Evolutionary conservation across 2,797 vertebrate species (phyloP), one percentile per base, ranked within the genome.

Genomic region (Protonibea diacanthus): DNA sequence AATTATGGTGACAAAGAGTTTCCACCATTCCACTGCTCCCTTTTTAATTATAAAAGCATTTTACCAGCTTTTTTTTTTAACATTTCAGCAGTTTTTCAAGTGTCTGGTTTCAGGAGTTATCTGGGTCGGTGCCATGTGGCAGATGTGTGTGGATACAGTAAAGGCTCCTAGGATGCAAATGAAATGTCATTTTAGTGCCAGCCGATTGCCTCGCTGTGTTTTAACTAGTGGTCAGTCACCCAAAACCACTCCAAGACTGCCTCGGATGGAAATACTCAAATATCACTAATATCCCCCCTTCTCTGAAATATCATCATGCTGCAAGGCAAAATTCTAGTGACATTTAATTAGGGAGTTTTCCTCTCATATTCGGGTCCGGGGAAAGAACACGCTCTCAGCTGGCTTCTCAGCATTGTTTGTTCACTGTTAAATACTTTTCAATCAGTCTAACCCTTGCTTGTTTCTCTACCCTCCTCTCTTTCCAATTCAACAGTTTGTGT

Each of bases 401-500:
- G 53, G 74, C 66, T 49, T 60, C 57, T 78, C 44, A 47, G 67
- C 27, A 29, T 47, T 83, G 74, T 71, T 79, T 85, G 33, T 55
- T 58, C 67, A 49, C 58, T 62, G 64, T 76, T 86, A 76, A 88
- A 86, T 70, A 48, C 75, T 86, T 66, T 81, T 78, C 66, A 44
- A 55, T 86, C 70, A 59, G 3, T 68, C 70, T 86, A 63, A 81
- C 71, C 61, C 17, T 77, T 67, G 70, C 53, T 14, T 68, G 44
- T 80, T 55, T 82, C 49, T 76, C 65, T 56, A 40, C 61, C 52
- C 51, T 45, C 18, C 25, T 71, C 53, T 85, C 33, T 63, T 58
- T 85, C 79, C 92, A 62, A 89, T 91, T 85, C 90, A 89, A 76
- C 95, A 99, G 98, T 99, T 90, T 99, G 98, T 89, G 96, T 99